A percentile compares a stretch with the other conserved stretches of the same genome.
These are phyloP conservation scores for Sylvietta virens DNA, from an alignment of 2,113 vertebrate genomes.

Conservation along the genomic window DNA sequence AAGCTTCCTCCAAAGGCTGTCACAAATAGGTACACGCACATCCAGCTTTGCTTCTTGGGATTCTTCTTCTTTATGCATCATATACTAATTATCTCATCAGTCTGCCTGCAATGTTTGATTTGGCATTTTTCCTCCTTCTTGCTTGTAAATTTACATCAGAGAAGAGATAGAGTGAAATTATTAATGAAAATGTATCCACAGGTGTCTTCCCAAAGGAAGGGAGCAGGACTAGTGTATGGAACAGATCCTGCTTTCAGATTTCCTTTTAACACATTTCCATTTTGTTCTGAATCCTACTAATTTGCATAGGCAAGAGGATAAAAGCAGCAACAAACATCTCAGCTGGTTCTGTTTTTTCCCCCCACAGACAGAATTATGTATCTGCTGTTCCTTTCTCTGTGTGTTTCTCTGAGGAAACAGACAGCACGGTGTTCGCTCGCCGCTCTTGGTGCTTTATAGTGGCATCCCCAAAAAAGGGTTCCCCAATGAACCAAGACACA, in stretches of 20 bases:
- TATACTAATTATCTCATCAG: not conserved
- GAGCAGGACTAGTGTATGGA: not conserved
- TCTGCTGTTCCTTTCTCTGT: not conserved
- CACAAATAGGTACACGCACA: not conserved
- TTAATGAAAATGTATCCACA: constrained; percentile 20
- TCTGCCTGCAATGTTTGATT: constrained; percentile 1
- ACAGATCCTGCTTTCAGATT: not conserved
- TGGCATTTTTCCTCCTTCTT: not conserved
- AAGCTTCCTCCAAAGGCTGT: not conserved
- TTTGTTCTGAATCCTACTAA: not conserved
- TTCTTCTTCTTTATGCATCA: not conserved
- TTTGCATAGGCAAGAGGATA: not conserved
- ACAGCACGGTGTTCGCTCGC: accelerated
- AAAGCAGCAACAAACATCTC: not conserved
- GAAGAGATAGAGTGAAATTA: not conserved
- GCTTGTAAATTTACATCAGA: not conserved
- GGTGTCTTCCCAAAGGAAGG: not conserved
- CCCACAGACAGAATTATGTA: not conserved
- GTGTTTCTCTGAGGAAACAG: not conserved
- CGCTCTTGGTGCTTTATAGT: not conserved
- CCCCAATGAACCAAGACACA: not conserved
- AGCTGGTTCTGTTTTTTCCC: not conserved
- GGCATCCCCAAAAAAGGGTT: not conserved
- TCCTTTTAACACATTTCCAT: not conserved
- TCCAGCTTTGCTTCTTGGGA: not conserved